Conservation (phyloP, 2,113 vertebrate genomes). For the Cephalopterus ornatus region DNA sequence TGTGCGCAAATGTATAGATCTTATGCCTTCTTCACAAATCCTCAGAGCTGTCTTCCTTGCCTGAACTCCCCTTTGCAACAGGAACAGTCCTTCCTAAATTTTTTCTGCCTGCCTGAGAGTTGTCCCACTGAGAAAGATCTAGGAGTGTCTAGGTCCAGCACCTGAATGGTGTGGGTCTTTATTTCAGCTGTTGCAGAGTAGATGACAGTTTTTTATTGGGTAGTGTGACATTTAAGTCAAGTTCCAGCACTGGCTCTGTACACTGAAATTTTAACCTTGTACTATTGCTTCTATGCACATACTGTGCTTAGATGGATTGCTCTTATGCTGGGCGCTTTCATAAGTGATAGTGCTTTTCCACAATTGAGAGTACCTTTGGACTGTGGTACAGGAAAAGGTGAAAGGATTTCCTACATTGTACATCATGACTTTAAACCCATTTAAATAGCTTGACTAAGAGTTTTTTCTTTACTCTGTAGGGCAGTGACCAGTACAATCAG, state of each 20-base stretch:
- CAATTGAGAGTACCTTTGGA: background rate
- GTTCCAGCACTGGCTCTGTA: background rate
- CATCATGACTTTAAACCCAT: background rate
- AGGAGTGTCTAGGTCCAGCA: background rate
- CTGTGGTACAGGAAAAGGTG: background rate
- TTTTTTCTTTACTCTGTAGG: background rate
- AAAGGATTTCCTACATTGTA: background rate
- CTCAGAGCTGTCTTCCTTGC: background rate
- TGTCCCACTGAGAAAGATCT: background rate
- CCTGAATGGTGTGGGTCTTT: background rate
- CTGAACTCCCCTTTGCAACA: background rate
- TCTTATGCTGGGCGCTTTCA: background rate
- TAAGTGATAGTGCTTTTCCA: background rate
- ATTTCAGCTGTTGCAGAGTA: background rate
- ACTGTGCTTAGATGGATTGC: background rate
- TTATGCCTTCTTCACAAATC: background rate
- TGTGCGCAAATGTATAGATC: background rate
- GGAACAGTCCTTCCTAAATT: background rate
- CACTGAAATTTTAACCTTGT: background rate
- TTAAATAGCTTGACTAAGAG: background rate
- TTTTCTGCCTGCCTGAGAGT: background rate
- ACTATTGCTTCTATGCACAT: rapidly evolving
- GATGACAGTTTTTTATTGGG: background rate
- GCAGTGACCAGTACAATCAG: background rate
- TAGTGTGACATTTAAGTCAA: background rate